Evolutionary conservation across 2,888 invertebrate species (phyloP).

Genomic region (Synanthedon vespiformis): DNA sequence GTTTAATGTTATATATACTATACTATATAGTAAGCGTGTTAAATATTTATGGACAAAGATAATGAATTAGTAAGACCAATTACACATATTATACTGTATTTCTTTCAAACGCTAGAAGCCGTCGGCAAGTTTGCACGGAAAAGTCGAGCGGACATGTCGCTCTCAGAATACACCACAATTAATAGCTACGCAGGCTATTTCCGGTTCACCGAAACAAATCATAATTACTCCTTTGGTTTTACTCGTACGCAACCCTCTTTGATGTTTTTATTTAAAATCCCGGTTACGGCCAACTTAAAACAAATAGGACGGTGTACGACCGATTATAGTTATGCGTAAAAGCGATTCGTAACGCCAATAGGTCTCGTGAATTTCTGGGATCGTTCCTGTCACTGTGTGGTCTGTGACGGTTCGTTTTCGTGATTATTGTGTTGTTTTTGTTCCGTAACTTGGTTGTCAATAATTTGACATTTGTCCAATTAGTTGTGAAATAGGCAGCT

Average conservation of each 20-base stretch:
- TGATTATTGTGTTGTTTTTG: slow-evolving; percentile 39
- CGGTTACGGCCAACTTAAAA: slow-evolving; percentile 66
- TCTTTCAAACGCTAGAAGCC: background rate
- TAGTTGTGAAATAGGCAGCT: slow-evolving; percentile 20
- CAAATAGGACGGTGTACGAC: slow-evolving; percentile 62
- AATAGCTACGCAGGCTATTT: slow-evolving; percentile 67
- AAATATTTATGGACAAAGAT: no score
- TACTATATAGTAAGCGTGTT: no score
- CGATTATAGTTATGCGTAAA: slow-evolving; percentile 67
- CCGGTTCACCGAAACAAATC: slow-evolving; percentile 66
- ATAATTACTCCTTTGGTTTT: slow-evolving; percentile 64
- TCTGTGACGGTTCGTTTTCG: slow-evolving; percentile 23
- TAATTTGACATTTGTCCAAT: slow-evolving; percentile 37
- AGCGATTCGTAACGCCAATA: slow-evolving; percentile 65
- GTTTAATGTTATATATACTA: no score
- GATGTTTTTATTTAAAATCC: slow-evolving; percentile 66
- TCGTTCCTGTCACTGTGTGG: slow-evolving; percentile 55
- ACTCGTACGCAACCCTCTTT: slow-evolving; percentile 61
- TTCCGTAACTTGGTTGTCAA: slow-evolving; percentile 26
- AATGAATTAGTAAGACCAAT: no score
- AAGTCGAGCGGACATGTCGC: slow-evolving; percentile 16
- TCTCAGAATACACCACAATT: slow-evolving; percentile 56
- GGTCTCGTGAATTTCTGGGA: slow-evolving; percentile 51
- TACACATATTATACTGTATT: no score
- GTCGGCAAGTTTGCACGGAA: slow-evolving; percentile 22